These are phyloP conservation scores for Eucidaris tribuloides DNA, from an alignment of 35 echinoderm and acorn worm genomes.

Conservation along the genomic window DNA sequence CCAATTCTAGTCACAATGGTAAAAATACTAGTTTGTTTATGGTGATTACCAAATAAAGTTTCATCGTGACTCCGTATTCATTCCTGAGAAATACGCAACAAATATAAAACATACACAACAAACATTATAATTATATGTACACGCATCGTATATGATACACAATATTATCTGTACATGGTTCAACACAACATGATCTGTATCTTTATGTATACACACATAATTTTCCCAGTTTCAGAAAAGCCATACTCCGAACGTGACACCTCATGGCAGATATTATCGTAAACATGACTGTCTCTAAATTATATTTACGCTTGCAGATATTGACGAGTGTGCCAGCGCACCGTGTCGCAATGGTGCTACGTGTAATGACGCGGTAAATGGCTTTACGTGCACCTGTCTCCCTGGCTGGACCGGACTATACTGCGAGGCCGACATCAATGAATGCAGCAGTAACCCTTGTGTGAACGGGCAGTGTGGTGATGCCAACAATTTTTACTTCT, in stretches of 20 bases:
- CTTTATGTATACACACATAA: no score
- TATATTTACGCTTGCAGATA: slow-evolving; percentile 9
- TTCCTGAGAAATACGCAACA: no score
- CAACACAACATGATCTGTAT: no score
- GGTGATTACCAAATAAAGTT: no score
- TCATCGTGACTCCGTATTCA: no score
- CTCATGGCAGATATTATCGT: background rate
- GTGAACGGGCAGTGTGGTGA: slow-evolving; percentile 53
- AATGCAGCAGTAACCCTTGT: slow-evolving; percentile 63
- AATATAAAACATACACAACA: no score
- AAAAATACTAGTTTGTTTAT: no score
- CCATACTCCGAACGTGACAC: background rate
- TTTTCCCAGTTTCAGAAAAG: background rate
- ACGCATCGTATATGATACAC: no score
- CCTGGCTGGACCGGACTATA: slow-evolving; percentile 37
- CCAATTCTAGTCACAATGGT: no score
- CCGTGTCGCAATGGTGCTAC: slow-evolving; percentile 57
- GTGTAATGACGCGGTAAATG: slow-evolving; percentile 31
- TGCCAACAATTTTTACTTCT: slow-evolving; percentile 64
- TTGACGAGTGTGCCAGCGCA: slow-evolving; percentile 43
- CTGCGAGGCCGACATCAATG: slow-evolving; percentile 52
- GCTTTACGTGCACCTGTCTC: slow-evolving; percentile 40
- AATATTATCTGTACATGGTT: no score
- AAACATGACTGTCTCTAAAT: background rate
- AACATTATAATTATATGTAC: no score